A percentile compares a stretch with the other conserved stretches of the same genome.
These are phyloP conservation scores for Acanthornis magna DNA, from an alignment of 2,797 vertebrate genomes.

Conservation along the genomic window DNA sequence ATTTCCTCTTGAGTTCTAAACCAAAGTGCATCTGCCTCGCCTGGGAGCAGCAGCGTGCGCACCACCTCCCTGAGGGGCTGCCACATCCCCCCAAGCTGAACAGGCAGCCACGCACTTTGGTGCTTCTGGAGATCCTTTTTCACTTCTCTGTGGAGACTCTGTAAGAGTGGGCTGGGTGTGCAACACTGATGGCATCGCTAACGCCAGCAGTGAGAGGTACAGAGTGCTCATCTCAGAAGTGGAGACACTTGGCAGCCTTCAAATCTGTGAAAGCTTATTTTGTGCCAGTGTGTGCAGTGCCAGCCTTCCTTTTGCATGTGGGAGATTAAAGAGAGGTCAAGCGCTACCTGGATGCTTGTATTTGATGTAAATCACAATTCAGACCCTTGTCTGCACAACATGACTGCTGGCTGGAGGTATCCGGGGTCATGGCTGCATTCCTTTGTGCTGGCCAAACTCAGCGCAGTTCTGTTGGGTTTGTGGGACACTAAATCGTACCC, in stretches of 20 bases:
- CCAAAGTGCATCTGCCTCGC: background rate
- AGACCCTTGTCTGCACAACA: background rate
- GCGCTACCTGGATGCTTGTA: background rate
- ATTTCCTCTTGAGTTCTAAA: background rate
- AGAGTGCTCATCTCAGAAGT: background rate
- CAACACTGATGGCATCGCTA: rapidly evolving
- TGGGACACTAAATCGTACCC: background rate
- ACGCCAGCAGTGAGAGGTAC: rapidly evolving
- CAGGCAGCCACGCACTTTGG: rapidly evolving
- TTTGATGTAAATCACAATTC: background rate
- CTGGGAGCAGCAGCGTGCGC: background rate
- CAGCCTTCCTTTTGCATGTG: background rate
- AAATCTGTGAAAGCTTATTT: background rate
- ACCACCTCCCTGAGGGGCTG: background rate
- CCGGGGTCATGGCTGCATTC: background rate
- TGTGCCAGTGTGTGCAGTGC: background rate
- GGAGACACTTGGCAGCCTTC: background rate
- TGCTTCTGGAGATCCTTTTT: background rate
- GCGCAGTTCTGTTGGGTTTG: background rate
- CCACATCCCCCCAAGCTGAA: rapidly evolving
- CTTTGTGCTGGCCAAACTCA: background rate
- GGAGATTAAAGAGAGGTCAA: background rate
- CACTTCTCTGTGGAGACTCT: rapidly evolving
- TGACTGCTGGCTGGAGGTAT: background rate
- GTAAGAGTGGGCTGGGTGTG: background rate